These are phyloP conservation scores for Hydrolagus affinis DNA, from an alignment of 2,113 vertebrate species.

Conservation along the genomic window DNA sequence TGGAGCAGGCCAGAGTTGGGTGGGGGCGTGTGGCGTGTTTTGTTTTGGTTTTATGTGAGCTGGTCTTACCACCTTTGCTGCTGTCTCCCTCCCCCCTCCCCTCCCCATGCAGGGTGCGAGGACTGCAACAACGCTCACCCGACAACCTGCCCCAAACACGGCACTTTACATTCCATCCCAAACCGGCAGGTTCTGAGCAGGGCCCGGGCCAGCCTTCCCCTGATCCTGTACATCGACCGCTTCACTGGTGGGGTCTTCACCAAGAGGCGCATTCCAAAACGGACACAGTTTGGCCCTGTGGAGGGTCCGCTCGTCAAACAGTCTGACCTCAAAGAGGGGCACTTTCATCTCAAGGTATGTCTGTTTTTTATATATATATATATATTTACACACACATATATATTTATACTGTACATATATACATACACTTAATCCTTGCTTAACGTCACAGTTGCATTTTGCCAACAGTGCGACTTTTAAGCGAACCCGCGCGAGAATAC, in stretches of 20 bases:
- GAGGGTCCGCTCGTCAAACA: conserved; percentile 80
- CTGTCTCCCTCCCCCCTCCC: conserved; percentile 17
- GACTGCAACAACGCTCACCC: conserved; percentile 83
- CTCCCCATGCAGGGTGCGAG: conserved; percentile 76
- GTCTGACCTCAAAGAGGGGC: conserved; percentile 72
- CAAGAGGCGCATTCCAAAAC: conserved; percentile 88
- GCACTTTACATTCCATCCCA: conserved; percentile 82
- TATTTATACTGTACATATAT: neutral
- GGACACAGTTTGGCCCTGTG: conserved; percentile 91
- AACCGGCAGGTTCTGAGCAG: conserved; percentile 84
- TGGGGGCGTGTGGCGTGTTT: too few relatives aligned
- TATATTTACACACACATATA: neutral
- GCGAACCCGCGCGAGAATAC: too few relatives aligned
- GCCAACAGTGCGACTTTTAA: too few relatives aligned
- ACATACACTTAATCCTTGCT: neutral
- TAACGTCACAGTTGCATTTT: too few relatives aligned
- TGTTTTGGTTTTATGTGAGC: too few relatives aligned
- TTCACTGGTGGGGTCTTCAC: conserved; percentile 88
- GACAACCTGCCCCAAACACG: conserved; percentile 76
- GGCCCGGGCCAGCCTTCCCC: conserved; percentile 82
- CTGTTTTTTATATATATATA: too few relatives aligned
- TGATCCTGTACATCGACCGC: conserved; percentile 85
- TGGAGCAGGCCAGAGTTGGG: too few relatives aligned
- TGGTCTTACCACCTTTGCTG: neutral
- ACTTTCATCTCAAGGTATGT: conserved; percentile 82